A percentile compares a stretch with the other conserved stretches of the same genome.
phyloP scores from a whole-genome alignment of 2,113 vertebrate genomes.

The Mirza zaza region DNA sequence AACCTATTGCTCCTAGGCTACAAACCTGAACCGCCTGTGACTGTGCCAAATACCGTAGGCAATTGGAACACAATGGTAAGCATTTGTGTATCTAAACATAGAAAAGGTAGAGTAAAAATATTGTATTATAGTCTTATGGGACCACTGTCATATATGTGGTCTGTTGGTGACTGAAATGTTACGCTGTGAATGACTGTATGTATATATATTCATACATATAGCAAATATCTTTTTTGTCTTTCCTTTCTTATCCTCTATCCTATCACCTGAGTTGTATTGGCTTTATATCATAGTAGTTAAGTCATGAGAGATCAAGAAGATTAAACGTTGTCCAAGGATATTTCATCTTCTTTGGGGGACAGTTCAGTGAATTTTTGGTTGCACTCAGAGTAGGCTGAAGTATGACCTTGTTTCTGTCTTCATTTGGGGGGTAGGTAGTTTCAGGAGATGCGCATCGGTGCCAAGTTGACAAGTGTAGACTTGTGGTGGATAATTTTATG shows the following conservation, averaged over 20 bases:
- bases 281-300: not conserved
- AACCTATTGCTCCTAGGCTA: not conserved
- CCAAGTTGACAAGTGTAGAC: not conserved
- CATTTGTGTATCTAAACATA: not conserved
- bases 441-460: not conserved
- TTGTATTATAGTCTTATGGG: not conserved
- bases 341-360: not conserved
- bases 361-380: not conserved
- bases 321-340: not conserved
- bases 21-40: not conserved
- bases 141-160: not conserved
- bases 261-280: not conserved
- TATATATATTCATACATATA: not conserved
- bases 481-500: not conserved
- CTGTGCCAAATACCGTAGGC: not conserved
- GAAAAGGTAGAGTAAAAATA: not conserved
- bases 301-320: not conserved
- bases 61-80: not conserved
- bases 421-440: not conserved
- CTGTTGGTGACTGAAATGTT: not conserved
- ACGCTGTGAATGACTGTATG: not conserved
- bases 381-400: not conserved
- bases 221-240: not conserved
- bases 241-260: not conserved
- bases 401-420: not conserved